Evolutionary conservation across 2,797 vertebrate genomes (phyloP), one percentile per base, ranked within the genome.

Genomic region (Cephalopachus bancanus): DNA sequence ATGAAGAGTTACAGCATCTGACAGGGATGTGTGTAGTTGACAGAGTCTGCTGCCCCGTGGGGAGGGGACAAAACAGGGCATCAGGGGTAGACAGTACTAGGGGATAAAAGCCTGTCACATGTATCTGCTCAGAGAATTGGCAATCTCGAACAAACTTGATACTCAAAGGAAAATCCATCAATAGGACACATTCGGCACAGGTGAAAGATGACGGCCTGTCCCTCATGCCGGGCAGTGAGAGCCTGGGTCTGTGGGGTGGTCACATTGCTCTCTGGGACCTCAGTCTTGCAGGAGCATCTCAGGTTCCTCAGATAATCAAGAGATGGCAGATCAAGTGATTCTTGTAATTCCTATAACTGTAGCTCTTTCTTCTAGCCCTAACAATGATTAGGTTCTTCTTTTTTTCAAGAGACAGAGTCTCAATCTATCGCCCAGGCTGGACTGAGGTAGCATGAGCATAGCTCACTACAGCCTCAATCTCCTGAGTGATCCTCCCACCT

Each of bases 111-210:
- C 22, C 84, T 76, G 96, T 94, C 30, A 17, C 81, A 60, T 97
- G 96, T 91, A 92, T 96, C 83, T 78, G 76, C 60, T 55, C 15
- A 59, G 91, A 96, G 93, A 96, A 89, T 2, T 81, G 89, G 84
- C 83, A 87, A 69, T 93, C 94, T 96, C 90, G 80, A 78, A 71
- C 95, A 97, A 97, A 91, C 65, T 80, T 97, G 83, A 95, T 97
- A 87, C 89, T 95, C 86, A 78, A 88, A 95, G 71, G 80, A 91
- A 96, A 91, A 97, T 96, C 83, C 14, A 95, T 97, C 91, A 33
- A 84, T 94, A 94, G 74, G 83, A 76, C 59, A 12, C 94, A 95
- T 95, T 93, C 79, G 76, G 69, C 44, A 9, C 33, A 69, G 71
- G 65, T 83, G 91, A 83, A 55, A 69, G 93, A 62, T 19, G 5